Percentiles rank a stretch among this genome's conserved stretches.
Evolutionary conservation across 2,888 invertebrate species (phyloP).

Genomic region (Xestia ashworthii): DNA sequence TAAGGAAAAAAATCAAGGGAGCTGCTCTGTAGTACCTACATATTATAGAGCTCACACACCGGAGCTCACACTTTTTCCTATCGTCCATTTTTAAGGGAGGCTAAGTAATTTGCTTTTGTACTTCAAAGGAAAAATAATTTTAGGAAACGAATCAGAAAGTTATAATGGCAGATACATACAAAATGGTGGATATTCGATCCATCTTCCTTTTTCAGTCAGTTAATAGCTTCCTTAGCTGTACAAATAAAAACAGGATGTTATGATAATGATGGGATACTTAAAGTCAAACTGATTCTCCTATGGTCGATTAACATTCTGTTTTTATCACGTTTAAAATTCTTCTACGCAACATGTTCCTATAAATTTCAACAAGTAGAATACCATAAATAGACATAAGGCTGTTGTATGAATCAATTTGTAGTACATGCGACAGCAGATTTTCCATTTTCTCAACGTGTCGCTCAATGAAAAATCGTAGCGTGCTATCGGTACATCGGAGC

Average conservation of each 20-base stretch:
- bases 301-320: constrained; percentile 32
- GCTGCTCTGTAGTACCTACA: neutral
- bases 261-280: constrained; percentile 29
- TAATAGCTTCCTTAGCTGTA: constrained; percentile 24
- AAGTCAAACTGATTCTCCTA: constrained; percentile 13
- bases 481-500: constrained; percentile 14
- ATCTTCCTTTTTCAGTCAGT: neutral
- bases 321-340: constrained; percentile 43
- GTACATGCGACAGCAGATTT: constrained; percentile 46
- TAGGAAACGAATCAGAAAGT: neutral
- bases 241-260: constrained; percentile 35
- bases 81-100: neutral
- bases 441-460: constrained; percentile 56
- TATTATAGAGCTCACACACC: too few relatives aligned
- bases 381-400: constrained; percentile 44
- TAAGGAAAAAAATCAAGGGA: neutral
- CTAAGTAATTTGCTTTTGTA: neutral
- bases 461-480: constrained; percentile 60
- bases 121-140: neutral
- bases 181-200: neutral
- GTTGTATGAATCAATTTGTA: constrained; percentile 41
- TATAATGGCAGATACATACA: neutral
- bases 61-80: neutral
- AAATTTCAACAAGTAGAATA: constrained; percentile 59
- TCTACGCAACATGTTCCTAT: constrained; percentile 35